phyloP scores from a whole-genome alignment of 2,797 vertebrate genomes.

The Protosalanx chinensis region DNA sequence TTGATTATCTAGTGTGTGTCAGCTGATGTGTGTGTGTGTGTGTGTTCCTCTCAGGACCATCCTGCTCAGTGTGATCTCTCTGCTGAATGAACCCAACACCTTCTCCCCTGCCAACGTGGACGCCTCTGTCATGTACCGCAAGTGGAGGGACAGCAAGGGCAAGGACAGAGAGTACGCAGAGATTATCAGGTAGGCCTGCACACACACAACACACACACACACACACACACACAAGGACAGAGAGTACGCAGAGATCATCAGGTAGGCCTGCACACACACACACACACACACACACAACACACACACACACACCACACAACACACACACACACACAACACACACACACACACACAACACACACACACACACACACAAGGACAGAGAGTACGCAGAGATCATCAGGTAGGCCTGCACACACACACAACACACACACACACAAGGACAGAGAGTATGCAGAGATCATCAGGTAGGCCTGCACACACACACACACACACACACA shows the following conservation, averaged over 20 bases:
- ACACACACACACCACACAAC: too few relatives aligned
- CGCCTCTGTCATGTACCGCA: constrained; percentile 94
- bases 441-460: too few relatives aligned
- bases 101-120: constrained; percentile 94
- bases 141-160: constrained; percentile 94
- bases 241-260: too few relatives aligned
- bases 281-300: too few relatives aligned
- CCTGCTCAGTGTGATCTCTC: constrained; percentile 89
- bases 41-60: constrained; percentile 77
- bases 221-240: background rate
- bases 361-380: too few relatives aligned
- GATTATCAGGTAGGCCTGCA: constrained; percentile 82
- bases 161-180: constrained; percentile 89
- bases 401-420: too few relatives aligned
- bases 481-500: background rate
- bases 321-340: too few relatives aligned
- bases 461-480: background rate
- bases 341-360: too few relatives aligned
- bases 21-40: background rate
- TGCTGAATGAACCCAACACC: constrained; percentile 93
- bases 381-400: too few relatives aligned
- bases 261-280: constrained; percentile 9
- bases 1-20: background rate
- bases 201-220: background rate
- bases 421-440: background rate